Conservation (phyloP, 2,113 vertebrate genomes). For the Oryzias celebensis region DNA sequence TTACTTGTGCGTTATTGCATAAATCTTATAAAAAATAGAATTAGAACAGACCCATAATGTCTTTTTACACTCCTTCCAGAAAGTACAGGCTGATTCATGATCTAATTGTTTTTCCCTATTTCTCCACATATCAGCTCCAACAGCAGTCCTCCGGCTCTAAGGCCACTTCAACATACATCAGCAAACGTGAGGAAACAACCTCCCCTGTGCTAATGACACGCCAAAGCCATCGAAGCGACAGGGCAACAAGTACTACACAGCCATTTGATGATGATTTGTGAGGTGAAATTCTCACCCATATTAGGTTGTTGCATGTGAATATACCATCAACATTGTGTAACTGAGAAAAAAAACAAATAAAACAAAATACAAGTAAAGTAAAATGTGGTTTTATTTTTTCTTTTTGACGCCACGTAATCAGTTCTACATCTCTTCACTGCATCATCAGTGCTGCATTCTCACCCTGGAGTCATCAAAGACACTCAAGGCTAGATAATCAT, state of each 20-base stretch:
- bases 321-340: no score
- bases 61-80: no score
- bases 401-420: background rate
- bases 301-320: no score
- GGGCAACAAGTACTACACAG: constrained; percentile 4
- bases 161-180: constrained; percentile 28
- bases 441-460: background rate
- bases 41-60: no score
- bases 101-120: no score
- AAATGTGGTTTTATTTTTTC: background rate
- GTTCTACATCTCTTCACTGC: constrained; percentile 6
- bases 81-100: no score
- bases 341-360: no score
- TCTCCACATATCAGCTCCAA: constrained; percentile 8
- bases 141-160: constrained; percentile 52
- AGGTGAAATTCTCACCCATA: background rate
- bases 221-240: constrained; percentile 41
- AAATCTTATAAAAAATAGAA: no score
- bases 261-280: constrained; percentile 8
- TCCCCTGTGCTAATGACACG: constrained; percentile 29
- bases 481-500: constrained; percentile 12
- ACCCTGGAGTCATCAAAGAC: constrained; percentile 1
- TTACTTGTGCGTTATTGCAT: no score
- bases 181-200: constrained; percentile 38
- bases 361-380: no score